Conservation (phyloP, 2,888 invertebrate genomes). For the Drosophila siamana region DNA sequence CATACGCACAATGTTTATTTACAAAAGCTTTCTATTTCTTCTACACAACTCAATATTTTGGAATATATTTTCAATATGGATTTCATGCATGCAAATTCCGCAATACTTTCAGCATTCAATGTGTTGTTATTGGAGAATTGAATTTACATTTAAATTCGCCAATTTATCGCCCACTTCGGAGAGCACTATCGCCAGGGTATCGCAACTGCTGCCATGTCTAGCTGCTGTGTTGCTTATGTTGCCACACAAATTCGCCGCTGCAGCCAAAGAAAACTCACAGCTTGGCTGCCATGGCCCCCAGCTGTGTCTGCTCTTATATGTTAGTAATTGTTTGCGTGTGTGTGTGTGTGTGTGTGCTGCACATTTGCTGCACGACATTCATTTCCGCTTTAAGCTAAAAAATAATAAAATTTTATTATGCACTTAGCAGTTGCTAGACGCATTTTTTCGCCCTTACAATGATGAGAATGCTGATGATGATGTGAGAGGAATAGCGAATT, state of each 20-base stretch:
- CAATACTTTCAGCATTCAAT: too few species aligned
- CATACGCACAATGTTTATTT: too few species aligned
- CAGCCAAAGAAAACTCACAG: slow-evolving; percentile 2
- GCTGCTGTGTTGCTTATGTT: slow-evolving; percentile 14
- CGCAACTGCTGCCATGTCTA: slow-evolving; percentile 14
- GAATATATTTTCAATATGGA: too few species aligned
- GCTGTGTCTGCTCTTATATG: slow-evolving; percentile 7
- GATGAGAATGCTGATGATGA: slow-evolving; percentile 39
- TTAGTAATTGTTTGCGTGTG: slow-evolving; percentile 16
- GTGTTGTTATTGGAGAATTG: too few species aligned
- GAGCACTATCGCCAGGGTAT: neutral
- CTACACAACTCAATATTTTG: too few species aligned
- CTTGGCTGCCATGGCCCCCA: slow-evolving; percentile 18
- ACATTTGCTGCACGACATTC: slow-evolving; percentile 57
- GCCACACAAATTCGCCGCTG: slow-evolving; percentile 12
- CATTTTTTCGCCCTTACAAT: slow-evolving; percentile 37
- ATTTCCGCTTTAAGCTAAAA: slow-evolving; percentile 64
- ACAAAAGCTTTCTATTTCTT: too few species aligned
- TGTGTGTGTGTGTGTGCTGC: slow-evolving; percentile 20
- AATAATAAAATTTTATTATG: slow-evolving; percentile 76
- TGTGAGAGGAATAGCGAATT: slow-evolving; percentile 20
- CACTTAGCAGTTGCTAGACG: slow-evolving; percentile 65
- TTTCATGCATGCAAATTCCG: too few species aligned
- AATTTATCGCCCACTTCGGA: too few species aligned
- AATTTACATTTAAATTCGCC: too few species aligned